Evolutionary conservation across 2,888 invertebrate species (phyloP), one percentile per base, ranked within the genome.

Genomic region (Amblyjoppa proteus): DNA sequence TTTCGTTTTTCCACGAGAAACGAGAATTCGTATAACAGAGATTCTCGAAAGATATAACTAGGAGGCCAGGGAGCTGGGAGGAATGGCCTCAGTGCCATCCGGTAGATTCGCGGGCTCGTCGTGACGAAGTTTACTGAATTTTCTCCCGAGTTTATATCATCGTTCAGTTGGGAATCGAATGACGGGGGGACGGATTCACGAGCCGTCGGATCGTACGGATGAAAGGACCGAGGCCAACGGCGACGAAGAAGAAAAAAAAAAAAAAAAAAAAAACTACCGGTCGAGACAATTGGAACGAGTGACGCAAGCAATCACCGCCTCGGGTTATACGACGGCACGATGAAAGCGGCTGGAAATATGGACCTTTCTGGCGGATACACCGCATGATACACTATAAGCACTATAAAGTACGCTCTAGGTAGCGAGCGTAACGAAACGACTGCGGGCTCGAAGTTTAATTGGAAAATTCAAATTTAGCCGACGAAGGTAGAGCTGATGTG

Each of bases 71-170:
- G 66, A 34, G 51, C 51, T n/a, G 38, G 28, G 45, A 34, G 68
- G 38, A 11, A 51, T 53, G n/a, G 49, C 71, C 41, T 31, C 53
- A 45, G 75, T 45, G 45, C 28, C 20, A 74, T 81, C 61, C 68
- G 61, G 74, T 71, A 74, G 58, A 51, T 84, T 70, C 38, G 25
- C 61, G 28, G 53, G 41, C 51, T 77, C 61, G 28, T 61, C 28
- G 69, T 71, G 61, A 66, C 64, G 74, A 84, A 81, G 69, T 81
- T 81, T 74, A 74, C 61, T 74, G 69, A 81, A 70, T 84, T 84
- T 74, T 9, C 74, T 69, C 77, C 56, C 49, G 61, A 81, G 64
- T 81, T 81, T 74, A 51, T 61, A 70, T 84, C 77, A 73, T 45
- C 66, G 64, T 76, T 34, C 61, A 31, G 76, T 61, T 66, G 31